Evolutionary conservation across 2,797 vertebrate genomes (phyloP).

Genomic region (Lacerta viridis): DNA sequence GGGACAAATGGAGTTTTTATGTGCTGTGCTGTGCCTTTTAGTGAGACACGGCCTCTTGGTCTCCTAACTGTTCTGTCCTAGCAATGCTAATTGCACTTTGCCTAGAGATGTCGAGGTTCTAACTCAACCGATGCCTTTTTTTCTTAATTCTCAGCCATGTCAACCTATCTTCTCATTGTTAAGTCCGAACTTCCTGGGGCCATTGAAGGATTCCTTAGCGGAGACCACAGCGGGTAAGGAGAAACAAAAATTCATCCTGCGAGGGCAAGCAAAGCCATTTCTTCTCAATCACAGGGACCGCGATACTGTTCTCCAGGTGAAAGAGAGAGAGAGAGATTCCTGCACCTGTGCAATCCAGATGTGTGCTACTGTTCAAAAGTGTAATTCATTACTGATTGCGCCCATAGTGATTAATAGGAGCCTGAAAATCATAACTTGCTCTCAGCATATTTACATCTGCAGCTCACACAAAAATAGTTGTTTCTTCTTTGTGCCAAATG

Average conservation of each 20-base stretch:
- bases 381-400: constrained; percentile 17
- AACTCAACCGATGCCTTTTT: constrained; percentile 56
- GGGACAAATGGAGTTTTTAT: constrained; percentile 28
- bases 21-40: constrained; percentile 47
- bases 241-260: constrained; percentile 25
- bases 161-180: constrained; percentile 95
- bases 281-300: background rate
- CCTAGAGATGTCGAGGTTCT: constrained; percentile 33
- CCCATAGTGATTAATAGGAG: constrained; percentile 21
- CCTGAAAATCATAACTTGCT: background rate
- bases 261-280: constrained; percentile 31
- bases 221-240: constrained; percentile 86
- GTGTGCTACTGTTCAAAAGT: background rate
- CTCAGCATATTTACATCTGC: constrained; percentile 48
- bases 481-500: constrained; percentile 21
- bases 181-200: constrained; percentile 93
- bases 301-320: constrained; percentile 29
- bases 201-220: constrained; percentile 85
- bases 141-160: constrained; percentile 89
- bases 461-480: constrained; percentile 12
- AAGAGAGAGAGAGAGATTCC: background rate
- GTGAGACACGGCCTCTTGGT: background rate
- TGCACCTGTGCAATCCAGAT: constrained; percentile 13
- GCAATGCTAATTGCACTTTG: background rate
- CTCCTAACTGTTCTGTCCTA: accelerated